These are phyloP conservation scores for Camponotus vicinus DNA, from an alignment of 1,140 invertebrate species.

Conservation along the genomic window DNA sequence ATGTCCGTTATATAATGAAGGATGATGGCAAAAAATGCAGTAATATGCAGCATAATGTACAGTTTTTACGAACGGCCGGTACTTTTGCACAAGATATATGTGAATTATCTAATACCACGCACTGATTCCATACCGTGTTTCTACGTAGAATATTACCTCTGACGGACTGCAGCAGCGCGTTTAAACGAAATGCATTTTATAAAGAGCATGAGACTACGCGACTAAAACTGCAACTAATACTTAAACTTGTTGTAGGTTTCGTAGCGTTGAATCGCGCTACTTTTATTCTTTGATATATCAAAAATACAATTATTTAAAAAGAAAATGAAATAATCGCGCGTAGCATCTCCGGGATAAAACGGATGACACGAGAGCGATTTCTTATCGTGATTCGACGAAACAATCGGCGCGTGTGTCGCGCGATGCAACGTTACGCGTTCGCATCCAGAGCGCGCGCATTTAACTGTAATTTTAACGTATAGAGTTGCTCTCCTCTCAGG, in stretches of 20 bases:
- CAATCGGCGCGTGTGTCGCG: not conserved
- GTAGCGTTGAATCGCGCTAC: not conserved
- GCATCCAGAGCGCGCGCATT: not conserved
- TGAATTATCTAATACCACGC: conserved; percentile 16
- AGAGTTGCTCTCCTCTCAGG: conserved; percentile 17
- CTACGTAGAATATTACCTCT: not conserved
- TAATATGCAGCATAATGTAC: not conserved
- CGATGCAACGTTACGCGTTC: not conserved
- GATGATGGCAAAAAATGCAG: conserved; percentile 17
- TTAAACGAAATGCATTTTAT: not conserved
- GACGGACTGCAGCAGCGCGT: no score
- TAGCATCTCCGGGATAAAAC: not conserved
- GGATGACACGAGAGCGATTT: not conserved
- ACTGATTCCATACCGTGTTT: not conserved
- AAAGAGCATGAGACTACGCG: not conserved
- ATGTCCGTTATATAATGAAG: conserved; percentile 36
- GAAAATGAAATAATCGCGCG: not conserved
- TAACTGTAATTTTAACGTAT: conserved; percentile 46
- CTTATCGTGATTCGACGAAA: not conserved
- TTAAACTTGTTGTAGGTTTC: not conserved
- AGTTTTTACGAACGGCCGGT: not conserved
- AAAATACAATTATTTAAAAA: not conserved
- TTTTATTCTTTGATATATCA: not conserved
- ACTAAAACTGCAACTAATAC: conserved; percentile 1
- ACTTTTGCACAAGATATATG: conserved; percentile 8